Percentiles rank a stretch among this genome's conserved stretches.
phyloP scores from a whole-genome alignment of 2,888 invertebrate genomes.

The Xanthia icteritia region DNA sequence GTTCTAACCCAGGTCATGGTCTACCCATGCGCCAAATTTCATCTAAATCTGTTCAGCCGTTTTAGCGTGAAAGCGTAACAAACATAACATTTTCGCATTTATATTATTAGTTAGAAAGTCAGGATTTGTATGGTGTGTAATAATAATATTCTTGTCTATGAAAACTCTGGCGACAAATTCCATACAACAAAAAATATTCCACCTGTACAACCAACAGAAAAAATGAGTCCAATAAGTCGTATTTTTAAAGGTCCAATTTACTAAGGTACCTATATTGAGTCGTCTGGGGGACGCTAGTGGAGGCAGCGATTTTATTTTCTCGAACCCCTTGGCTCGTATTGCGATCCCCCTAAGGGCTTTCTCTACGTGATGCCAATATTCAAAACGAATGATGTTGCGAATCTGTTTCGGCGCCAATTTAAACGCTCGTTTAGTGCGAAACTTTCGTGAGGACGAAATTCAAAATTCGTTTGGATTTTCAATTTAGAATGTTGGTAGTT shows the following conservation, averaged over 20 bases:
- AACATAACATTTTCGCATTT: too few species aligned
- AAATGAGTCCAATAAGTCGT: constrained; percentile 63
- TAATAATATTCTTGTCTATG: not conserved
- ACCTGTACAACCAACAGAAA: constrained; percentile 34
- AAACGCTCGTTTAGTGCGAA: constrained; percentile 78
- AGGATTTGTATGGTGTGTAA: too few species aligned
- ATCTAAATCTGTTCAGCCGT: too few species aligned
- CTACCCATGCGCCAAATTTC: too few species aligned
- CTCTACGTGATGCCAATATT: constrained; percentile 88
- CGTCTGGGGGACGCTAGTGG: constrained; percentile 83
- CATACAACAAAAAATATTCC: constrained; percentile 1
- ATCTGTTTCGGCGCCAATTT: constrained; percentile 85
- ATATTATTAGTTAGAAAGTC: too few species aligned
- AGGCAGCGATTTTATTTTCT: constrained; percentile 86
- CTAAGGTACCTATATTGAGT: constrained; percentile 83
- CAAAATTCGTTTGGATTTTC: constrained; percentile 80
- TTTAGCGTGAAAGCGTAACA: too few species aligned
- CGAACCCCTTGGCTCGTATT: constrained; percentile 78
- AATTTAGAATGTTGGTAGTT: constrained; percentile 76
- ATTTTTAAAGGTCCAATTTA: constrained; percentile 85
- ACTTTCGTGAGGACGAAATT: constrained; percentile 70
- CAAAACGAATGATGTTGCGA: constrained; percentile 86
- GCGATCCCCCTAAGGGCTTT: constrained; percentile 84
- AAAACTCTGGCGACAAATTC: not conserved
- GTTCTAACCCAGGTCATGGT: too few species aligned